These are phyloP conservation scores for Phylloscopus whistleri DNA, from an alignment of 2,113 vertebrate genomes.

Conservation along the genomic window DNA sequence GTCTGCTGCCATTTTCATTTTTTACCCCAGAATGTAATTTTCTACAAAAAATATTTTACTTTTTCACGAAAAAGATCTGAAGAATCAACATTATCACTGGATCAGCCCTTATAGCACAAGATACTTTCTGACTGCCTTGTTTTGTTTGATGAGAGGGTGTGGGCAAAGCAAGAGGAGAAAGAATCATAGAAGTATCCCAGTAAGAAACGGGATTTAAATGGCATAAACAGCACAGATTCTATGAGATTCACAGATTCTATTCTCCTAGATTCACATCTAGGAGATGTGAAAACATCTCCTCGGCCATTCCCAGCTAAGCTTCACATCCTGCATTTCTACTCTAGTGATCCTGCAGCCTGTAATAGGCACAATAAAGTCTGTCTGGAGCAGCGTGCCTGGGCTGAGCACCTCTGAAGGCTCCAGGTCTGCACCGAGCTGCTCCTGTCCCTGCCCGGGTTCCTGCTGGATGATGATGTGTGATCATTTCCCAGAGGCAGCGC, in stretches of 20 bases:
- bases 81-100: neutral
- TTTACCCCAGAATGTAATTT: conserved; percentile 30
- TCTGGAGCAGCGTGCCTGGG: neutral
- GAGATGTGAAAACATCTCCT: neutral
- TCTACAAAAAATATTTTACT: neutral
- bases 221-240: neutral
- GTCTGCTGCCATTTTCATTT: conserved; percentile 29
- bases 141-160: neutral
- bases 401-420: conserved; percentile 42
- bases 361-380: neutral
- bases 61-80: neutral
- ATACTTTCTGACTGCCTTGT: accelerated
- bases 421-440: neutral
- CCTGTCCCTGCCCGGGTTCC: conserved; percentile 51
- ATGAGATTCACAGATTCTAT: too few species aligned
- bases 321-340: conserved; percentile 21
- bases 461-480: conserved; percentile 15
- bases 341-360: conserved; percentile 10
- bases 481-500: neutral
- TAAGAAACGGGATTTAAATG: neutral
- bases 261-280: too few species aligned
- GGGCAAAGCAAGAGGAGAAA: neutral
- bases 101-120: neutral
- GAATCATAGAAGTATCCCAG: neutral
- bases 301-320: neutral